These are phyloP conservation scores for Leptinotarsa haldemani DNA, from an alignment of 2,888 invertebrate genomes.

Conservation along the genomic window DNA sequence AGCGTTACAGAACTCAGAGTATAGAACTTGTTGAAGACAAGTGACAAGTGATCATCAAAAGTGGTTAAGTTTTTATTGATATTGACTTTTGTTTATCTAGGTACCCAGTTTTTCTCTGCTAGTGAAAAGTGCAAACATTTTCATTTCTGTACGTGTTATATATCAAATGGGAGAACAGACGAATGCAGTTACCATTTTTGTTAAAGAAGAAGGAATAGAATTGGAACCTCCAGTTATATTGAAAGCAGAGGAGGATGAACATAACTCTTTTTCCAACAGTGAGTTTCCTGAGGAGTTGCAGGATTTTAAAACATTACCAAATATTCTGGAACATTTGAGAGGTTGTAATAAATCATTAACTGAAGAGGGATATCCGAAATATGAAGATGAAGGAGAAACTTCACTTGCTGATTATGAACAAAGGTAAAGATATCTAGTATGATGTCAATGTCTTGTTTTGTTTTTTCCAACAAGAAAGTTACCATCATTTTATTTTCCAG, in stretches of 20 bases:
- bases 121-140: background rate
- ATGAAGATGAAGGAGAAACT: background rate
- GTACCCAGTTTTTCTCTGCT: too few relatives aligned
- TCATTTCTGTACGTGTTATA: background rate
- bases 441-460: too few relatives aligned
- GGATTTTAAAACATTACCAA: background rate
- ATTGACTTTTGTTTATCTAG: too few relatives aligned
- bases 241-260: background rate
- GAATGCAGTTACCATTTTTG: background rate
- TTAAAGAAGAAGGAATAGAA: slow-evolving; percentile 8
- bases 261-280: background rate
- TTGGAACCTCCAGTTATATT: background rate
- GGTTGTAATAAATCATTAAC: background rate
- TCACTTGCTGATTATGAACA: background rate
- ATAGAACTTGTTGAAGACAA: too few relatives aligned
- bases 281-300: background rate
- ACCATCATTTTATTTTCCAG: background rate
- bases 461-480: background rate
- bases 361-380: background rate
- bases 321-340: background rate
- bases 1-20: too few relatives aligned
- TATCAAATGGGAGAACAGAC: background rate
- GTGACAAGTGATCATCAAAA: too few relatives aligned
- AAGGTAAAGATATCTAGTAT: background rate
- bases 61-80: too few relatives aligned